phyloP scores from a whole-genome alignment of 1,140 invertebrate genomes.

The Drosophila pseudoananassae region DNA sequence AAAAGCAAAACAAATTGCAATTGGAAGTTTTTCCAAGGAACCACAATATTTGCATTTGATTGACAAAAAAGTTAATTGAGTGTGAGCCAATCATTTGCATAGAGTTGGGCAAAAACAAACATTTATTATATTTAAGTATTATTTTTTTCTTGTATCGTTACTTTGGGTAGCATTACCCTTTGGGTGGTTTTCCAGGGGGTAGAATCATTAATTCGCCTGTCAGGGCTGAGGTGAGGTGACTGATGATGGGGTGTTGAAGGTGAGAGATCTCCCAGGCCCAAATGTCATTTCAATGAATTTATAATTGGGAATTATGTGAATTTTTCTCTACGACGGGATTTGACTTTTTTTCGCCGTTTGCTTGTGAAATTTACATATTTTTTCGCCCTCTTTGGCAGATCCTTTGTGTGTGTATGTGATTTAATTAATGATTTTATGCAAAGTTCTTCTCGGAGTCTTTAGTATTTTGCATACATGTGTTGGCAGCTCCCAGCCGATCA shows the following conservation, averaged over 20 bases:
- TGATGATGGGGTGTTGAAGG: conserved; percentile 63
- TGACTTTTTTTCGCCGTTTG: conserved; percentile 31
- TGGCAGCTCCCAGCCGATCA: conserved; percentile 52
- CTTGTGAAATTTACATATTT: conserved; percentile 64
- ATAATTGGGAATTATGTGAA: conserved; percentile 79
- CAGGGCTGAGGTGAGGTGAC: conserved; percentile 52
- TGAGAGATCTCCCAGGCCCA: conserved; percentile 57
- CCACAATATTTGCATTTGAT: conserved; percentile 80
- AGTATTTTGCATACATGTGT: conserved; percentile 61
- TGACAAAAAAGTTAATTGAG: conserved; percentile 83
- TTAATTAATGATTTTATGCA: conserved; percentile 82
- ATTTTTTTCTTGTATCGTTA: conserved; percentile 35
- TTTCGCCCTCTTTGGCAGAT: conserved; percentile 38
- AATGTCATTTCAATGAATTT: conserved; percentile 84
- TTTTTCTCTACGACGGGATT: conserved; percentile 40
- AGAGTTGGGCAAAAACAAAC: conserved; percentile 61
- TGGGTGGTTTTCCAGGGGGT: conserved; percentile 36
- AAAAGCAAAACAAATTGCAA: conserved; percentile 66
- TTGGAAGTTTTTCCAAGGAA: conserved; percentile 39
- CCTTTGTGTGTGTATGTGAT: conserved; percentile 35
- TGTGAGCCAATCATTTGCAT: conserved; percentile 67
- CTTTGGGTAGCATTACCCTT: conserved; percentile 9
- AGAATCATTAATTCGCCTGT: conserved; percentile 59
- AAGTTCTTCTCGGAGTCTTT: conserved; percentile 44
- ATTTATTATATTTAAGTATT: conserved; percentile 77